phyloP scores from a whole-genome alignment of 2,113 vertebrate genomes.

The Pterocles orientalis region DNA sequence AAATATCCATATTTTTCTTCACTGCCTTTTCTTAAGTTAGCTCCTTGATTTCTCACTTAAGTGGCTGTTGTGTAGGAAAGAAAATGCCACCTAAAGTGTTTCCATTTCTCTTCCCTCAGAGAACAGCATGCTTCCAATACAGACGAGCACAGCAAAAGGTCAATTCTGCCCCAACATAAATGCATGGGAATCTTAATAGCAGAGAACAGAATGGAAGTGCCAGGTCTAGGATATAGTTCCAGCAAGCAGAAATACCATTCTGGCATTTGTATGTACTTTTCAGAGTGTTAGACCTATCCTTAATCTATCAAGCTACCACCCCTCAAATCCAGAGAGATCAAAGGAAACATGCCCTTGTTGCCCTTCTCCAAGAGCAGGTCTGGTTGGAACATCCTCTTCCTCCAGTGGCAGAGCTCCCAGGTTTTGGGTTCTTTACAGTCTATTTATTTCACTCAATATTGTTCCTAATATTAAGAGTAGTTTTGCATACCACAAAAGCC shows the following conservation, averaged over 20 bases:
- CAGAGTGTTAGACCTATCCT: background rate
- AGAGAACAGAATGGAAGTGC: background rate
- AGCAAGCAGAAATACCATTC: background rate
- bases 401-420: background rate
- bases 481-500: background rate
- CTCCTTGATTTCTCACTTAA: background rate
- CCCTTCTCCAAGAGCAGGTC: background rate
- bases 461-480: background rate
- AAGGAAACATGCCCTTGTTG: background rate
- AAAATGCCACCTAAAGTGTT: background rate
- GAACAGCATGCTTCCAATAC: background rate
- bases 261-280: background rate
- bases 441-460: background rate
- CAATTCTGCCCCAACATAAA: background rate
- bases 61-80: background rate
- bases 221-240: background rate
- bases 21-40: background rate
- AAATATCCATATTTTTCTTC: background rate
- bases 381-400: background rate
- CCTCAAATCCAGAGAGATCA: background rate
- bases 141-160: background rate
- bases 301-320: background rate
- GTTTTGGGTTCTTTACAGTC: background rate
- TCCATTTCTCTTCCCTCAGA: background rate
- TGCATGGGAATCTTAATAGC: background rate